phyloP scores from a whole-genome alignment of 2,797 vertebrate species.

The Rhincodon typus region DNA sequence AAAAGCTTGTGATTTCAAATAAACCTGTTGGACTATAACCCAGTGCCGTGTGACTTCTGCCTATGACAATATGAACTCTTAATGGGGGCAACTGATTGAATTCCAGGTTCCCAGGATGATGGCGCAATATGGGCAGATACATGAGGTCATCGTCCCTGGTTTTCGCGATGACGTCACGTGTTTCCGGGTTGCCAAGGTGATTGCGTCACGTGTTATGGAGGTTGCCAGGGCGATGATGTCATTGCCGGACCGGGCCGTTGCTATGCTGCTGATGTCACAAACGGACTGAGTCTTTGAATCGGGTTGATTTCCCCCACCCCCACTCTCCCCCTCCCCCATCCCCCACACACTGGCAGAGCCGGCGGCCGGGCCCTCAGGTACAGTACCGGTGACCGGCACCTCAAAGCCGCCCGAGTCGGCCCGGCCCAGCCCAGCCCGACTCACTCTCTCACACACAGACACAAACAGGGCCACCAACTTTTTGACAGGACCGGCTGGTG shows the following conservation, averaged over 20 bases:
- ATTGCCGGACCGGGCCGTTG: background rate
- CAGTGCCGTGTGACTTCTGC: fast-evolving
- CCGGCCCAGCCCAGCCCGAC: too few species aligned
- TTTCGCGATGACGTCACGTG: too few species aligned
- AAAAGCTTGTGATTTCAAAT: too few species aligned
- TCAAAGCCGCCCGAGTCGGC: too few species aligned
- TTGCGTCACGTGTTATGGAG: background rate
- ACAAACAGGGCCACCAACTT: background rate
- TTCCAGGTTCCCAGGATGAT: background rate
- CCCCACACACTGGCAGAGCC: background rate
- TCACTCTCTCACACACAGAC: too few species aligned
- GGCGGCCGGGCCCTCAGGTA: constrained; percentile 3
- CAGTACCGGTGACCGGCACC: background rate
- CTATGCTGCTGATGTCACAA: background rate
- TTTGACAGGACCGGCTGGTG: background rate
- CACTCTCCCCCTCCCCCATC: fast-evolving
- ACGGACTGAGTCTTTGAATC: background rate
- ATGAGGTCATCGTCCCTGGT: too few species aligned
- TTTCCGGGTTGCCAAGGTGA: background rate
- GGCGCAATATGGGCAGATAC: background rate
- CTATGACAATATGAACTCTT: background rate
- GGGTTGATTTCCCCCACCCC: too few species aligned
- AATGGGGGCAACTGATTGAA: background rate
- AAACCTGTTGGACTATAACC: too few species aligned
- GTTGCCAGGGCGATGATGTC: background rate